phyloP scores from a whole-genome alignment of 2,113 vertebrate species.

The Phalacrocorax pelagicus region DNA sequence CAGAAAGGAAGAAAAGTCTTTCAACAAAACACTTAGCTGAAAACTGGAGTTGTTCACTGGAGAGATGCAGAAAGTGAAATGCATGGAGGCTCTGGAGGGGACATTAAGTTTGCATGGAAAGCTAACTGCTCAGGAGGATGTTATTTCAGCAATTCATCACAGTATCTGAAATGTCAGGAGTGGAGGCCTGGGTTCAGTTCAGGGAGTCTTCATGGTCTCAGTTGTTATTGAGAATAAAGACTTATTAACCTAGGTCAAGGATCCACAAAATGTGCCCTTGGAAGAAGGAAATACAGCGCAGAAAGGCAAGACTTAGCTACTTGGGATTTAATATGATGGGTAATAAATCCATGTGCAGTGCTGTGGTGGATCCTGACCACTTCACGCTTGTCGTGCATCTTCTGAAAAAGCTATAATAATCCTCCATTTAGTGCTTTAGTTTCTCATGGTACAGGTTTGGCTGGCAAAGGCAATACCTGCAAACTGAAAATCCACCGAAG shows the following conservation, averaged over 20 bases:
- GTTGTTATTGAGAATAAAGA: constrained; percentile 57
- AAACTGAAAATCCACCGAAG: background rate
- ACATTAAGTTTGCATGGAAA: background rate
- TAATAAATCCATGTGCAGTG: background rate
- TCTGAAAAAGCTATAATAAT: constrained; percentile 22
- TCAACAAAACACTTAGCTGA: background rate
- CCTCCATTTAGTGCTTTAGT: background rate
- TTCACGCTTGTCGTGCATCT: background rate
- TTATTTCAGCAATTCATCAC: constrained; percentile 38
- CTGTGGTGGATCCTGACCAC: background rate
- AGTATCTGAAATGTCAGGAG: constrained; percentile 7
- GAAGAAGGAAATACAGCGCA: background rate
- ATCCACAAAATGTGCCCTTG: constrained; percentile 22
- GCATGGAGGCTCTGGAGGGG: background rate
- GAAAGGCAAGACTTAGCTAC: constrained; percentile 40
- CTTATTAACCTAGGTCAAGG: constrained; percentile 57
- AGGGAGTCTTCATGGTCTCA: constrained; percentile 16
- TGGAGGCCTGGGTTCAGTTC: background rate
- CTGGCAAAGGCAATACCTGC: background rate
- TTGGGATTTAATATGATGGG: background rate
- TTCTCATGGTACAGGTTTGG: background rate
- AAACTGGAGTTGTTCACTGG: background rate
- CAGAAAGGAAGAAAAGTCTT: background rate
- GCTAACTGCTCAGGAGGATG: background rate
- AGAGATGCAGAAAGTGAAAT: background rate